Evolutionary conservation across 2,113 vertebrate genomes (phyloP).

Genomic region (Hyperopisus bebe): DNA sequence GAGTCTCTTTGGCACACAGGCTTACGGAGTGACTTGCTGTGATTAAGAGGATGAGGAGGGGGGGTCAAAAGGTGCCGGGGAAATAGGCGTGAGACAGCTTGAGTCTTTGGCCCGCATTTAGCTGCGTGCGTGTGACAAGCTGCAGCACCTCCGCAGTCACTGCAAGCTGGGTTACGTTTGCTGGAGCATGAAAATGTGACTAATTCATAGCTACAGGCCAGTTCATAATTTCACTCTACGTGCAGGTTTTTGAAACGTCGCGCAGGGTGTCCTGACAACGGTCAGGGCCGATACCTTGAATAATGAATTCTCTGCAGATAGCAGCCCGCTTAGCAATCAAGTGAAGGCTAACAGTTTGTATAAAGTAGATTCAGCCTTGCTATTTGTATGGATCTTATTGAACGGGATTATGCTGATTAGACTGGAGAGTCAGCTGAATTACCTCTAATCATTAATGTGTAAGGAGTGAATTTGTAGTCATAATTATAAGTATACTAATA

Average conservation of each 20-base stretch:
- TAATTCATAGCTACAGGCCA: not conserved
- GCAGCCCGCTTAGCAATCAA: not conserved
- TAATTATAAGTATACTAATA: not conserved
- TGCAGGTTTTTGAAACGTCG: not conserved
- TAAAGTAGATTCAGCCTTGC: not conserved
- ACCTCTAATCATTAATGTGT: not conserved
- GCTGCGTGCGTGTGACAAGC: not conserved
- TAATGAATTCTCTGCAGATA: not conserved
- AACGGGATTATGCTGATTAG: not conserved
- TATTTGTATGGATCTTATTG: not conserved
- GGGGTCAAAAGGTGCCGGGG: conserved; percentile 22
- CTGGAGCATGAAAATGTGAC: not conserved
- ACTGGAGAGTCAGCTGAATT: not conserved
- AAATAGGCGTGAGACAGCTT: conserved; percentile 3
- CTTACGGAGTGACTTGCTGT: conserved; percentile 28
- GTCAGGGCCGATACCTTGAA: not conserved
- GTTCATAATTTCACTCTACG: not conserved
- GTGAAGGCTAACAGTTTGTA: not conserved
- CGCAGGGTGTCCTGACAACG: not conserved
- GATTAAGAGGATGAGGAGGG: conserved; percentile 25
- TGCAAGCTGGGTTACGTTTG: not conserved
- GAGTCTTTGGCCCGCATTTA: not conserved
- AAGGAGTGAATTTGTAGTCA: not conserved
- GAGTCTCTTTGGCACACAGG: conserved; percentile 23
- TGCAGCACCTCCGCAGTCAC: not conserved